Conservation (phyloP, 2,888 invertebrate genomes). For the Oasisia sp. region DNA sequence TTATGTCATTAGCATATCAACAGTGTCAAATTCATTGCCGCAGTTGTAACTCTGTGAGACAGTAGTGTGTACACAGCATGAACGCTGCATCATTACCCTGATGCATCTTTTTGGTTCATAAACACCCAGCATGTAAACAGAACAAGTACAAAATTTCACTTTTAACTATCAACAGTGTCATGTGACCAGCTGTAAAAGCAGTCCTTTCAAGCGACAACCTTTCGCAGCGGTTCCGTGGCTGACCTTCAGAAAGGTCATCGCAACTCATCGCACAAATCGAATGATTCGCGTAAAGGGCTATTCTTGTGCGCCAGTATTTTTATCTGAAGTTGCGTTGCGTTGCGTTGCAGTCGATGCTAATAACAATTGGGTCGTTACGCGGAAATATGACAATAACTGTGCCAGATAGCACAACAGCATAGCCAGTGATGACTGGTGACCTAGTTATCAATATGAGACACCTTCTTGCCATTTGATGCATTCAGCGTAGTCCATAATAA, state of each 20-base stretch:
- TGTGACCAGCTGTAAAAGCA: neutral
- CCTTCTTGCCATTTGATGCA: too few species aligned
- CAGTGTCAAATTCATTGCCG: neutral
- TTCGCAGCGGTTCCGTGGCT: neutral
- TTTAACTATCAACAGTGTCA: neutral
- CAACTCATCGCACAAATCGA: neutral
- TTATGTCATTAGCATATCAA: neutral
- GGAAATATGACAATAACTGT: neutral
- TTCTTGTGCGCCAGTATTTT: slow-evolving; percentile 4
- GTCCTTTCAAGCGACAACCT: neutral
- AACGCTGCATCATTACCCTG: neutral
- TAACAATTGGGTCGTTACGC: neutral
- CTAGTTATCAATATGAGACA: too few species aligned
- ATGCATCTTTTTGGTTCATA: neutral
- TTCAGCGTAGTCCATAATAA: too few species aligned
- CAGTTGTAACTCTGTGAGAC: neutral
- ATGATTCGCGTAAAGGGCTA: neutral
- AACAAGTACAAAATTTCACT: neutral
- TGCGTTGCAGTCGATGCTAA: neutral
- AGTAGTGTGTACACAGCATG: neutral
- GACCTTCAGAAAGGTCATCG: neutral
- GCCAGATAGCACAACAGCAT: neutral
- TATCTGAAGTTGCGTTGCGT: neutral
- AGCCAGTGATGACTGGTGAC: too few species aligned
- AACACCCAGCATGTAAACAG: neutral